Conservation (phyloP, 2,113 vertebrate species). For the Crotophaga sulcirostris region DNA sequence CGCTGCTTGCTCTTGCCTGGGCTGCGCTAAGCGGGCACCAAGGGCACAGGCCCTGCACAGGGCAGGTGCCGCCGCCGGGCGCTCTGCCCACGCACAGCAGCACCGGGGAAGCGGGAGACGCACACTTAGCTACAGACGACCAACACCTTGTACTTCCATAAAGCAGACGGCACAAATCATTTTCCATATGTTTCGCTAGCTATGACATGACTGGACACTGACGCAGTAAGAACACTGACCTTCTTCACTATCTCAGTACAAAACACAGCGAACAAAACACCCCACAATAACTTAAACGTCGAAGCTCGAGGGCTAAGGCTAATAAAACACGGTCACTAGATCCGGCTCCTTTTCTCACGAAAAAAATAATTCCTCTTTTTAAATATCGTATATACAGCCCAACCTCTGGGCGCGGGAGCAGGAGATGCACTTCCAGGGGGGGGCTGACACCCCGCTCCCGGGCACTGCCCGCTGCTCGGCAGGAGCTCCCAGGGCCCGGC, state of each 20-base stretch:
- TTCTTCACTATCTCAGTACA: slow-evolving; percentile 25
- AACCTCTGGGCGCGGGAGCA: background rate
- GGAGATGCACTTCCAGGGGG: background rate
- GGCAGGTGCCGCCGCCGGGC: rapidly evolving
- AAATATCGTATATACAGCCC: slow-evolving; percentile 1
- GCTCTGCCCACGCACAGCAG: background rate
- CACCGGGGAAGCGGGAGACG: background rate
- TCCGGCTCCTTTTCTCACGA: slow-evolving; percentile 18
- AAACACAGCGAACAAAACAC: slow-evolving; percentile 42
- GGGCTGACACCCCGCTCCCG: background rate
- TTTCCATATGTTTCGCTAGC: slow-evolving; percentile 28
- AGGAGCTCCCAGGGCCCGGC: background rate
- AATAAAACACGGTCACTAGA: slow-evolving; percentile 2
- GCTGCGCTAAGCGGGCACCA: rapidly evolving
- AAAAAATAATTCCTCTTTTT: slow-evolving; percentile 56
- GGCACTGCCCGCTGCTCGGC: background rate
- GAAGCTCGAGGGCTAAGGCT: slow-evolving; percentile 22
- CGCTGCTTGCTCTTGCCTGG: rapidly evolving
- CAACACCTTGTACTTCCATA: background rate
- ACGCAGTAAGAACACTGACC: slow-evolving; percentile 42
- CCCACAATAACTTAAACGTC: background rate
- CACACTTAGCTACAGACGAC: background rate
- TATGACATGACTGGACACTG: slow-evolving; percentile 41
- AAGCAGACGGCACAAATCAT: slow-evolving; percentile 42
- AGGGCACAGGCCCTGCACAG: rapidly evolving